Conservation (phyloP, 2,888 invertebrate species). For the Acrobasis suavella region DNA sequence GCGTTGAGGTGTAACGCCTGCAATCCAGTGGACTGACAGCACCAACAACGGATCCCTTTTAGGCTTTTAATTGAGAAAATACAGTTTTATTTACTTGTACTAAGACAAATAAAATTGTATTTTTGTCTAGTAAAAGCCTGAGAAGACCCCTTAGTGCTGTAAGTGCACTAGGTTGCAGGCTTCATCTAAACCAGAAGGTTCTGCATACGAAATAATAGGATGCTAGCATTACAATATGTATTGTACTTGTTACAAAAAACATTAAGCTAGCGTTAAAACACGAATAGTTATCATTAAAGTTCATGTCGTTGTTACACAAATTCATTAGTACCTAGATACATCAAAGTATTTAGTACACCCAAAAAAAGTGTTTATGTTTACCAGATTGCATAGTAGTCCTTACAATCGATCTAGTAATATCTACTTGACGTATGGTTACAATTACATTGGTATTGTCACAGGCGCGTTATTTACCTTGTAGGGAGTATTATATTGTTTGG, state of each 20-base stretch:
- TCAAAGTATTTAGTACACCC: constrained; percentile 16
- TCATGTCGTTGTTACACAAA: constrained; percentile 14
- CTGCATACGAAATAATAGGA: constrained; percentile 18
- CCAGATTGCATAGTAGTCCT: neutral
- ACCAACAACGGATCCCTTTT: constrained; percentile 1
- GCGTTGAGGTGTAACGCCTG: neutral
- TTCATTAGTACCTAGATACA: constrained; percentile 4
- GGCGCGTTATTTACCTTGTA: constrained; percentile 18
- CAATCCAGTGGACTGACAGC: constrained; percentile 2
- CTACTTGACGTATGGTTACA: constrained; percentile 23
- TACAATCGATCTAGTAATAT: constrained; percentile 13
- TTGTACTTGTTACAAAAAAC: constrained; percentile 15
- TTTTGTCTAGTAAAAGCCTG: neutral
- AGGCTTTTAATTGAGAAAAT: neutral
- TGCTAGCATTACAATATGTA: constrained; percentile 20
- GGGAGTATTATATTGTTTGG: constrained; percentile 22
- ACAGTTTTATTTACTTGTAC: neutral
- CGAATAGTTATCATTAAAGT: constrained; percentile 16
- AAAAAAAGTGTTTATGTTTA: constrained; percentile 9
- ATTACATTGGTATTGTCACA: constrained; percentile 12
- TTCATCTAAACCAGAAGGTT: neutral
- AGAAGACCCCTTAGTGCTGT: neutral
- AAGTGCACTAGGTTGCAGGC: neutral
- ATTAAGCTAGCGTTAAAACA: constrained; percentile 14
- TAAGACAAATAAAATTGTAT: neutral